phyloP scores from a whole-genome alignment of 2,888 invertebrate genomes.

The Diplazon laetatorius region DNA sequence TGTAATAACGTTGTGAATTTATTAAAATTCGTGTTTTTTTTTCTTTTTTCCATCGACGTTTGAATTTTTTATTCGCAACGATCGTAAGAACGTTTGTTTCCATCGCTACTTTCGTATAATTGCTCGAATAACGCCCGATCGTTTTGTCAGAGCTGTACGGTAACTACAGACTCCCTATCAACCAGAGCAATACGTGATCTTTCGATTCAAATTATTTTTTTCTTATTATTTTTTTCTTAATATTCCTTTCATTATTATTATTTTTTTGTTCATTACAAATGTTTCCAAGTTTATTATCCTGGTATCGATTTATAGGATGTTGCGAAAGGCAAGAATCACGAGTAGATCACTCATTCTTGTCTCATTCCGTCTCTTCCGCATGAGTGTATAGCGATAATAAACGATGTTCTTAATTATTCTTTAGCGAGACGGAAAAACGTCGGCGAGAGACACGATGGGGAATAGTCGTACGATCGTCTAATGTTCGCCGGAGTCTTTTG shows the following conservation, averaged over 20 bases:
- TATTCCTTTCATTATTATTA: neutral
- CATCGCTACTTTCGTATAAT: constrained; percentile 61
- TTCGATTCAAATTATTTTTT: constrained; percentile 28
- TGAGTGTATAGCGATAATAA: constrained; percentile 10
- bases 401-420: constrained; percentile 24
- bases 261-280: too few relatives aligned
- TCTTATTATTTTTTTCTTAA: neutral
- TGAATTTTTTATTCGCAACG: neutral
- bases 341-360: constrained; percentile 39
- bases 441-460: neutral
- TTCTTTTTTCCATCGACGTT: neutral
- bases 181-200: constrained; percentile 38
- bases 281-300: constrained; percentile 47
- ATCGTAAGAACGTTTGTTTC: constrained; percentile 8
- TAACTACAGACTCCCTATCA: constrained; percentile 37
- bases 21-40: too few relatives aligned
- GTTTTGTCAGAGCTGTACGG: constrained; percentile 52
- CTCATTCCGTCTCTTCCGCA: constrained; percentile 29
- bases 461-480: neutral
- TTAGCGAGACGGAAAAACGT: neutral
- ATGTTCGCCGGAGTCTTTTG: constrained; percentile 15
- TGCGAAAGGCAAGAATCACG: constrained; percentile 14
- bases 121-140: constrained; percentile 54
- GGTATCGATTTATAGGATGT: constrained; percentile 42
- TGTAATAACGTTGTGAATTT: too few relatives aligned